phyloP scores from a whole-genome alignment of 2,113 vertebrate species.

The Ginglymostoma cirratum region DNA sequence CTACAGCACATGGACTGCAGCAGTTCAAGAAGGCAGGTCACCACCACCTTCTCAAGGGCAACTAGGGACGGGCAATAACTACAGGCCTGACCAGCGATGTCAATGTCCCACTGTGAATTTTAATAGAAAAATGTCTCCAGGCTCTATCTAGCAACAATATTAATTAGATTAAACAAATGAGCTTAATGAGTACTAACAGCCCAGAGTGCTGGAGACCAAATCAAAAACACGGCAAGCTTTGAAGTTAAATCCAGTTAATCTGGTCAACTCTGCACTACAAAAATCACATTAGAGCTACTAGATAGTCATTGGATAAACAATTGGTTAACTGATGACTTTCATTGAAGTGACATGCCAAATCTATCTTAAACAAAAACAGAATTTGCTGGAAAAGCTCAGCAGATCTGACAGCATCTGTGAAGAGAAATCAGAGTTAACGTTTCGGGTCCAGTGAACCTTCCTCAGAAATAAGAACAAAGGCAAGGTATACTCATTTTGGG shows the following conservation, averaged over 20 bases:
- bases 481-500: too few relatives aligned
- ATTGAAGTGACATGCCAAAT: not conserved
- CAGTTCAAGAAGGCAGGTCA: too few relatives aligned
- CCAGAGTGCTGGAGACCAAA: not conserved
- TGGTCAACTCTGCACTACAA: not conserved
- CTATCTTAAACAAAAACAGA: not conserved
- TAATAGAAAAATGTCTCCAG: not conserved
- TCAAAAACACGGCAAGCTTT: not conserved
- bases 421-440: too few relatives aligned
- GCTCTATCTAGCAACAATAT: not conserved
- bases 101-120: too few relatives aligned
- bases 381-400: too few relatives aligned
- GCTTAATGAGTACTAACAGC: not conserved
- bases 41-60: too few relatives aligned
- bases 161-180: not conserved
- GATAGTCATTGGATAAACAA: not conserved
- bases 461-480: too few relatives aligned
- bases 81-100: too few relatives aligned
- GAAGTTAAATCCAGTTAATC: not conserved
- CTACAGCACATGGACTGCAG: too few relatives aligned
- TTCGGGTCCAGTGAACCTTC: too few relatives aligned
- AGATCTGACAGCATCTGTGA: too few relatives aligned
- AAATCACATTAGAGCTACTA: not conserved
- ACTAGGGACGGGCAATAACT: too few relatives aligned
- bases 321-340: not conserved